phyloP scores from a whole-genome alignment of 1,140 invertebrate species.

The Drosophila guanche region DNA sequence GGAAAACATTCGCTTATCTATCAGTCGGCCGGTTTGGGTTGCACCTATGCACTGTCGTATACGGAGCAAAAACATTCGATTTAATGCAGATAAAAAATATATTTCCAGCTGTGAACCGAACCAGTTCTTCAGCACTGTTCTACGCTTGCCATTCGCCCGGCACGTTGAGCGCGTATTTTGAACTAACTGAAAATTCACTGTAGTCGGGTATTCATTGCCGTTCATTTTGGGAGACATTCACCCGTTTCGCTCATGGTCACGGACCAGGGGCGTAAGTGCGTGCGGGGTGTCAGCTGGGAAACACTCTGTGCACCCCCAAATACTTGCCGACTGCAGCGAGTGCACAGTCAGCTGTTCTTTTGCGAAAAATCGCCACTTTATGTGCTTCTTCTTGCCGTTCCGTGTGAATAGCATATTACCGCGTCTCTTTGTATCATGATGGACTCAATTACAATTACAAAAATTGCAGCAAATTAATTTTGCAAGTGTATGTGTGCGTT shows the following conservation, averaged over 20 bases:
- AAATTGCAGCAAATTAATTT: constrained; percentile 17
- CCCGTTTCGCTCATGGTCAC: too few relatives aligned
- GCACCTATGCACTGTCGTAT: too few relatives aligned
- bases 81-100: too few relatives aligned
- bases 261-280: background rate
- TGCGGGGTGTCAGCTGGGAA: too few relatives aligned
- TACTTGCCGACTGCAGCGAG: constrained; percentile 3
- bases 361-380: constrained; percentile 17
- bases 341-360: constrained; percentile 27
- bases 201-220: too few relatives aligned
- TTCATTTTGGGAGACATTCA: too few relatives aligned
- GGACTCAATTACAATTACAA: constrained; percentile 46
- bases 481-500: constrained; percentile 20
- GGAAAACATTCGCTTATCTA: constrained; percentile 14
- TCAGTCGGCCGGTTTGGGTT: too few relatives aligned
- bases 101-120: too few relatives aligned
- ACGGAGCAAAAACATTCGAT: background rate
- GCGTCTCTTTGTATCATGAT: constrained; percentile 44
- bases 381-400: constrained; percentile 10
- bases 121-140: too few relatives aligned
- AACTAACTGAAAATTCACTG: background rate
- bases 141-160: background rate
- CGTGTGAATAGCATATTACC: constrained; percentile 38
- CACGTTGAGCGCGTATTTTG: background rate
- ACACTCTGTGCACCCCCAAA: background rate